A percentile compares a stretch with the other conserved stretches of the same genome.
phyloP scores from a whole-genome alignment of 2,888 invertebrate species.

The Meteorus colon region DNA sequence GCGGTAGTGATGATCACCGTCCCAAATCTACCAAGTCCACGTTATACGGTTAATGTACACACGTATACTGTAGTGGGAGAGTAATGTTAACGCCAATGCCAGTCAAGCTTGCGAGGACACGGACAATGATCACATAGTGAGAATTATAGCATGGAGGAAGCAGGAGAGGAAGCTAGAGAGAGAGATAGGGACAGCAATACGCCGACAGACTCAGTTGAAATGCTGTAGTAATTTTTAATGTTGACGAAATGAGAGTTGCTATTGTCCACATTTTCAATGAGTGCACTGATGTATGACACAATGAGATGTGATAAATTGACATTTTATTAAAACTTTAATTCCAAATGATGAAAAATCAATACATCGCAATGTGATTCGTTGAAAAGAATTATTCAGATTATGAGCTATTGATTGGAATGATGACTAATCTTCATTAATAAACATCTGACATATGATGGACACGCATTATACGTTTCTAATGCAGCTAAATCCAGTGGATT shows the following conservation, averaged over 20 bases:
- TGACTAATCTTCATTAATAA: too few relatives aligned
- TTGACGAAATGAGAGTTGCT: neutral
- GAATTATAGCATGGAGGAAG: neutral
- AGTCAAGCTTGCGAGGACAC: slow-evolving; percentile 1
- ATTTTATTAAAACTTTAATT: neutral
- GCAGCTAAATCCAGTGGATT: too few relatives aligned
- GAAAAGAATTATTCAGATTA: neutral
- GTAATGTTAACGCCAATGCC: slow-evolving; percentile 2
- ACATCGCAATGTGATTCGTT: neutral
- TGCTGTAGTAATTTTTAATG: slow-evolving; percentile 1
- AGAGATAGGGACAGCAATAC: neutral
- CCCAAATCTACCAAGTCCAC: neutral
- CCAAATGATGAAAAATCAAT: neutral
- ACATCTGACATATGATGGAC: too few relatives aligned
- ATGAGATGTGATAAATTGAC: neutral
- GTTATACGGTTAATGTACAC: slow-evolving; percentile 1
- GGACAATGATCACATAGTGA: slow-evolving; percentile 7
- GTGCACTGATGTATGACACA: neutral
- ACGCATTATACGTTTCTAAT: too few relatives aligned
- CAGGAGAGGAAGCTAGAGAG: neutral
- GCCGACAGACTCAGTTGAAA: neutral
- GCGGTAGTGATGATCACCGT: neutral
- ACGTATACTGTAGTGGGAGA: neutral
- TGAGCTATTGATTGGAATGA: too few relatives aligned
- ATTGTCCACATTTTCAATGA: neutral